Evolutionary conservation across 2,888 invertebrate genomes (phyloP), one percentile per base, ranked within the genome.

Genomic region (Drosophila histrio): DNA sequence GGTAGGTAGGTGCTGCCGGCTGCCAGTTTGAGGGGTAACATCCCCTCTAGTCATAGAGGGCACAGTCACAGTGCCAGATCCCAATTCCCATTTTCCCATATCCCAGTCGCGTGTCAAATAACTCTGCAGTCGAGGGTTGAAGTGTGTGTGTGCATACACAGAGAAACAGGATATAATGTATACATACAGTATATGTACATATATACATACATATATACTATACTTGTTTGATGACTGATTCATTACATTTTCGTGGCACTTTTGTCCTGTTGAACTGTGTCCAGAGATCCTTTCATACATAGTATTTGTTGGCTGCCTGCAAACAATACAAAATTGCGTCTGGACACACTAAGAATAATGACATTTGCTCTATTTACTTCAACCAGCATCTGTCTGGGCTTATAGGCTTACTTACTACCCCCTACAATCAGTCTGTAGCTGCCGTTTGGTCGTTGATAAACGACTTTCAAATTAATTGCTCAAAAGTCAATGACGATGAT

Each of bases 41-140:
- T 44, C 43, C 22, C 21, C 30, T 28, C 41, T 22, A 5, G 28
- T 30, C 38, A 22, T 32, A 24, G 15, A n/a, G n/a, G n/a, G 26
- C 36, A 11, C 17, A 38, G 19, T 57, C 49, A 17, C 38, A 39
- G 39, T 49, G 32, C 24, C 34, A 50, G 39, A 11, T 32, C 34
- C 50, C 63, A 50, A 71, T 65, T 68, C 54, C 34, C 57, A 44
- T 41, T 44, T 58, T 28, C 21, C 46, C 41, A 43, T 22, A 34
- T 49, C 26, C 39, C 52, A 49, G 81, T 81, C 79, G 82, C 79
- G 77, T 79, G 82, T 80, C 82, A 72, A 80, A 77, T 79, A 81
- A 75, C 72, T 72, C 15, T 63, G 68, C 56, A 47, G 62, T 24
- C 19, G 59, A 64, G 72, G 75, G 75, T 72, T 71, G 74, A 41